phyloP scores from a whole-genome alignment of 2,888 invertebrate species.

The Mactromeris polynyma region DNA sequence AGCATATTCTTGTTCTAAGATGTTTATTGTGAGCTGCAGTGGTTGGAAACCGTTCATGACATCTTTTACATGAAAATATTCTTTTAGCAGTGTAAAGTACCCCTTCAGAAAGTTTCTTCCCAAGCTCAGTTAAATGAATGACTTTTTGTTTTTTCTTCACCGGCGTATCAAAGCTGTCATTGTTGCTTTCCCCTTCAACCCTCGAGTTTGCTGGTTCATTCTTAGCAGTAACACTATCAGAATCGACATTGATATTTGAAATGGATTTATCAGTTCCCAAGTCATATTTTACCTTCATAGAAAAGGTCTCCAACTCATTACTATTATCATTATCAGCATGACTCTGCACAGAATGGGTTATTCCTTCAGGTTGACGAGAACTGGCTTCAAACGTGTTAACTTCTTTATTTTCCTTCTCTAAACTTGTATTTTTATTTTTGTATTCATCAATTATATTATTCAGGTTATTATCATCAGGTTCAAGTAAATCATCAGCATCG shows the following conservation, averaged over 20 bases:
- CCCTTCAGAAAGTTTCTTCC: background rate
- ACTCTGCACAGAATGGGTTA: background rate
- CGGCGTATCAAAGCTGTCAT: background rate
- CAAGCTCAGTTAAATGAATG: background rate
- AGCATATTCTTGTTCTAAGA: constrained; percentile 24
- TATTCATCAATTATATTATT: background rate
- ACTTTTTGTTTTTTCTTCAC: background rate
- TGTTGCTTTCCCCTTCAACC: background rate
- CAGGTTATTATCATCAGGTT: background rate
- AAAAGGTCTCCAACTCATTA: background rate
- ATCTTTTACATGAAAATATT: constrained; percentile 14
- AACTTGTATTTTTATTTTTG: background rate
- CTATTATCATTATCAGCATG: background rate
- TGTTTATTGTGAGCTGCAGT: constrained; percentile 37
- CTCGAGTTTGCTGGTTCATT: background rate
- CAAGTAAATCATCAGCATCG: background rate
- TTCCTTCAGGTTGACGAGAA: background rate
- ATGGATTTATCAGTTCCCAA: background rate
- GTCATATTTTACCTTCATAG: too few species aligned
- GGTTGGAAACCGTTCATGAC: constrained; percentile 21
- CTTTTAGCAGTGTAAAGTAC: background rate
- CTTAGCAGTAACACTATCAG: background rate
- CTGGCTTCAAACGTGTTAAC: background rate
- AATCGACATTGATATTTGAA: background rate
- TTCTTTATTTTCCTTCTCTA: background rate